Conservation (phyloP, 2,888 invertebrate genomes). For the Sinelater perroti region DNA sequence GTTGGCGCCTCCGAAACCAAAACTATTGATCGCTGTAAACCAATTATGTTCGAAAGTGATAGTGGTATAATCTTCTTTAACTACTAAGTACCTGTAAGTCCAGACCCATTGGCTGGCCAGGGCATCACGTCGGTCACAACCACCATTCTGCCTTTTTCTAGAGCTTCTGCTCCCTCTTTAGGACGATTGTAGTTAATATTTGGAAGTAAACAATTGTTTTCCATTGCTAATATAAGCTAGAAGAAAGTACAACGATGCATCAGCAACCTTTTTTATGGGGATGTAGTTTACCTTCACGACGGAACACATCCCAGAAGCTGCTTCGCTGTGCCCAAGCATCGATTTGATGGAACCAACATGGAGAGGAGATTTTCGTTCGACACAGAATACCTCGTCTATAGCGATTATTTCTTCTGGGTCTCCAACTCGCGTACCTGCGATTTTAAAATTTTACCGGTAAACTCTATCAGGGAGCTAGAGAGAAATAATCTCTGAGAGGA, state of each 20-base stretch:
- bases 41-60: no score
- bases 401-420: conserved; percentile 92
- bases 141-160: conserved; percentile 69
- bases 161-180: conserved; percentile 65
- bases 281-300: conserved; percentile 25
- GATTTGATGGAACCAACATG: conserved; percentile 92
- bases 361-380: conserved; percentile 80
- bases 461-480: no score
- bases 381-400: conserved; percentile 81
- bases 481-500: no score
- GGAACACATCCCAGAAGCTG: conserved; percentile 74
- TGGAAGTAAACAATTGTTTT: conserved; percentile 81
- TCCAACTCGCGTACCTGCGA: conserved; percentile 80
- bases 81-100: conserved; percentile 7
- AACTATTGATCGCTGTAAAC: conserved; percentile 82
- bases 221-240: conserved; percentile 75
- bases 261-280: not conserved
- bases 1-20: conserved; percentile 93
- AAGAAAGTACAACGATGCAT: not conserved
- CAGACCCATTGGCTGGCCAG: not conserved
- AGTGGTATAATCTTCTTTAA: no score
- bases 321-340: conserved; percentile 93
- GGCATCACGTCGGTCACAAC: conserved; percentile 76
- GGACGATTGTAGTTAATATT: conserved; percentile 77
- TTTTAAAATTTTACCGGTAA: no score